Percentiles rank a stretch among this genome's conserved stretches.
phyloP scores from a whole-genome alignment of 2,888 invertebrate species.

The Thymelicus acteon region DNA sequence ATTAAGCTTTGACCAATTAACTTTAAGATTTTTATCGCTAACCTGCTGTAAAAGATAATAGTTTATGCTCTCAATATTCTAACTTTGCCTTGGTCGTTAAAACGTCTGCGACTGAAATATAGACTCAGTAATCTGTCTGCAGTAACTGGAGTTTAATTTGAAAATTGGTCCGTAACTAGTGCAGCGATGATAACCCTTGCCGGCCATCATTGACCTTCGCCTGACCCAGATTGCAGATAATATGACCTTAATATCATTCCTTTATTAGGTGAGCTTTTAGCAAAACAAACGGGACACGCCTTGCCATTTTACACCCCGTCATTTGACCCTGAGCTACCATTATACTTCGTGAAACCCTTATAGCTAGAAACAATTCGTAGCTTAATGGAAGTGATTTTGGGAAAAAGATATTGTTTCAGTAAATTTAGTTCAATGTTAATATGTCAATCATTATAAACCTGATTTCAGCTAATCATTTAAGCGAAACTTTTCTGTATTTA shows the following conservation, averaged over 20 bases:
- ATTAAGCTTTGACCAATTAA: no score
- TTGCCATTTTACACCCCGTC: conserved; percentile 59
- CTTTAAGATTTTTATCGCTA: no score
- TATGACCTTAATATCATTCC: conserved; percentile 58
- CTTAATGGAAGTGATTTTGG: no score
- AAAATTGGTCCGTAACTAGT: conserved; percentile 22
- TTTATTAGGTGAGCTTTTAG: conserved; percentile 39
- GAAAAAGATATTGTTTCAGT: no score
- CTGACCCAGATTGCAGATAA: conserved; percentile 62
- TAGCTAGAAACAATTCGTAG: conserved; percentile 7
- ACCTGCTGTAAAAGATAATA: no score
- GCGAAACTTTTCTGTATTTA: no score
- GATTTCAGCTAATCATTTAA: no score
- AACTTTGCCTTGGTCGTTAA: not conserved
- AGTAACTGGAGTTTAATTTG: conserved; percentile 6
- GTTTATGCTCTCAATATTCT: no score
- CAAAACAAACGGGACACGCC: conserved; percentile 56
- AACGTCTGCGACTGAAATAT: not conserved
- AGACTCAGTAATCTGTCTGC: not conserved
- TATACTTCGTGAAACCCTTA: conserved; percentile 3
- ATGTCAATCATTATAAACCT: no score
- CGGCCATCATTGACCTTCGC: conserved; percentile 62
- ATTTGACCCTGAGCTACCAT: conserved; percentile 41
- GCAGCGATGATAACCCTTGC: conserved; percentile 54
- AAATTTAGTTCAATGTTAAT: no score